Base-by-base conservation (phyloP, 1,140 invertebrate species). In the Leptoteleia sp. region DNA sequence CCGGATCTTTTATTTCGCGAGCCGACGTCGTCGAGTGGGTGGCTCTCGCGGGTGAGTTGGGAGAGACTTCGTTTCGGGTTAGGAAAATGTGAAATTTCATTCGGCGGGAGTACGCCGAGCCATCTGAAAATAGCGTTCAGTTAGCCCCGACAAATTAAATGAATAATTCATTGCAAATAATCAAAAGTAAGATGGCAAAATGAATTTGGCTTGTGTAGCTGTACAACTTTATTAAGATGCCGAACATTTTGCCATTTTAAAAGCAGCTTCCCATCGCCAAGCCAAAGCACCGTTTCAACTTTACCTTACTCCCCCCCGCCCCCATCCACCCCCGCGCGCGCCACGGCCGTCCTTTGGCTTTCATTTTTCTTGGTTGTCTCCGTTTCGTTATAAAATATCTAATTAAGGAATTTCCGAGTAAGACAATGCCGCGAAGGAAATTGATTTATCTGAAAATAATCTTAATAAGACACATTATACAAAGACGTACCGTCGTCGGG, bases 361-460 rank as follows among this genome's bases (percentile, higher is more conserved):
- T 25, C 27, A 50, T 59, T 68, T 68, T 68, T 68, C 50, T 55
- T 17, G 17, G 17, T 40, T 64, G 29, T 61, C 54, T 70, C 45
- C 17, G 16, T 52, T 70, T 61, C 54, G 42, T 70, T 59, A 70
- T 50, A 70, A 42, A 61, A 59, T 42, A 50, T 59, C 67, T 70
- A 70, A 70, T 59, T 70, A 70, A 59, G 50, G 27, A 50, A 50
- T 70, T 50, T 43, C 50, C 54, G 31, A 54, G 68, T 25, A 71
- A 61, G 43, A 71, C 67, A 71, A 71, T 61, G 22, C 35, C 55
- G 43, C 35, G 29, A 54, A 42, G 55, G 16, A 71, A 68, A 68
- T 68, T 68, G 65, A 68, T 68, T 68, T 68, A 68, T 68, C 31
- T 57, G 17, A 57, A 68, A 68, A 68, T 57, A 68, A 68, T 48